These are phyloP conservation scores for Lamprologus tigripictilis DNA, from an alignment of 2,113 vertebrate species.

Conservation along the genomic window DNA sequence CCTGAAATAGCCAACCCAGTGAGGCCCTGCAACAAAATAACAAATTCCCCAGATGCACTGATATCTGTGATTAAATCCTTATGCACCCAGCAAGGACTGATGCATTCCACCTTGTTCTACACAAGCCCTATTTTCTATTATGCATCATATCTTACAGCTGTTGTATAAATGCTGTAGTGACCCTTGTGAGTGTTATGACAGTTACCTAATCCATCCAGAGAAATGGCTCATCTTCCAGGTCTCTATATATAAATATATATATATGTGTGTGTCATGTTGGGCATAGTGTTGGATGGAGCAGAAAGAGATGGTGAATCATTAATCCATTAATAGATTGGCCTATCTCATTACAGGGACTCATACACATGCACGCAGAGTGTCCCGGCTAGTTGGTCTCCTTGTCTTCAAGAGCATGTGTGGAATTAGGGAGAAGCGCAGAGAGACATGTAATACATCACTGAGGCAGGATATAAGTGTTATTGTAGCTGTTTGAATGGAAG, in stretches of 20 bases:
- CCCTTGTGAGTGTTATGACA: constrained; percentile 12
- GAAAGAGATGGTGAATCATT: constrained; percentile 51
- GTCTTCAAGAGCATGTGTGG: constrained; percentile 36
- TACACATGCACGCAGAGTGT: constrained; percentile 4
- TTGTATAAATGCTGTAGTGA: constrained; percentile 12
- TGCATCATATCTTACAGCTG: constrained; percentile 6
- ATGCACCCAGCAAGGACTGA: not conserved
- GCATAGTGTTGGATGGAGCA: constrained; percentile 17
- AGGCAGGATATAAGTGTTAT: not conserved
- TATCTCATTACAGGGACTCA: constrained; percentile 61
- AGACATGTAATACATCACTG: not conserved
- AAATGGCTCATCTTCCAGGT: constrained; percentile 7
- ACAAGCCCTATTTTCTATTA: constrained; percentile 16
- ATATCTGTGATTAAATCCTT: constrained; percentile 1
- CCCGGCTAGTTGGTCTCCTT: not conserved
- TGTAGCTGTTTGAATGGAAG: not conserved
- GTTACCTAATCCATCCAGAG: constrained; percentile 45
- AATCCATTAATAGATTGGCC: constrained; percentile 65
- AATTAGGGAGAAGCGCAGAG: constrained; percentile 8
- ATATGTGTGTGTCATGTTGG: constrained; percentile 42
- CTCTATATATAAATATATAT: constrained; percentile 25
- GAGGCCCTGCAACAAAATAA: constrained; percentile 34
- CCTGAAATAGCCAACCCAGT: constrained; percentile 54
- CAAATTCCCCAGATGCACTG: not conserved
- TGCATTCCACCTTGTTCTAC: not conserved